Evolutionary conservation across 1,140 invertebrate species (phyloP), one percentile per base, ranked within the genome.

Genomic region (Pissodes strobi): DNA sequence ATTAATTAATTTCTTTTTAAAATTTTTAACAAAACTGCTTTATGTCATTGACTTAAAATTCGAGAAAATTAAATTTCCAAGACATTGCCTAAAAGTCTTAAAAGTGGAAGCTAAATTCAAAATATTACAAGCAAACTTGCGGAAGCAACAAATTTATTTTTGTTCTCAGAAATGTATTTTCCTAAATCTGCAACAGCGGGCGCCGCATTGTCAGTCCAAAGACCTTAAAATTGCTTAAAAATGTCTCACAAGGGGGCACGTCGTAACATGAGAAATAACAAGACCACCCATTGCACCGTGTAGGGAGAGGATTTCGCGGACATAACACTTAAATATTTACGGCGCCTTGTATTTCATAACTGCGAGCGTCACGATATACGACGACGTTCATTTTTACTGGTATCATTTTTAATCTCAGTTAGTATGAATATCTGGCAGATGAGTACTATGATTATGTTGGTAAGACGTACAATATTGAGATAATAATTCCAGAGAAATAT

Each of bases 321-420:
- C 17, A 63, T 63, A 53, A 55, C 60, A 55, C 60, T 63, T 34
- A 53, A 63, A 63, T 63, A 63, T 63, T 53, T 63, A 63, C 22
- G 48, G 49, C 38, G 38, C 17, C 49, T 55, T 57, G 53, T 63
- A 63, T 63, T 55, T 63, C 38, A 53, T 53, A 53, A 61, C 27
- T 6, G 48, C 58, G 25, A 27, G 15, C 5, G 10, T 21, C 19
- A 21, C 41, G 41, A 45, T 45, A 45, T 45, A 45, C 19, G 18
- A 6, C 15, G 12, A 4, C 41, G 19, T 45, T 45, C 41, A 45
- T 21, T 45, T 45, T 45, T 45, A 45, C 41, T 21, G 17, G 41
- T 4, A 21, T 45, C 41, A 45, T 45, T 45, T 45, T 45, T 45
- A 45, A 45, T 15, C 41, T 45, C 5, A 9, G 41, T 21, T 45